Conservation (phyloP, 2,888 invertebrate species). For the Hyppa rectilinea region DNA sequence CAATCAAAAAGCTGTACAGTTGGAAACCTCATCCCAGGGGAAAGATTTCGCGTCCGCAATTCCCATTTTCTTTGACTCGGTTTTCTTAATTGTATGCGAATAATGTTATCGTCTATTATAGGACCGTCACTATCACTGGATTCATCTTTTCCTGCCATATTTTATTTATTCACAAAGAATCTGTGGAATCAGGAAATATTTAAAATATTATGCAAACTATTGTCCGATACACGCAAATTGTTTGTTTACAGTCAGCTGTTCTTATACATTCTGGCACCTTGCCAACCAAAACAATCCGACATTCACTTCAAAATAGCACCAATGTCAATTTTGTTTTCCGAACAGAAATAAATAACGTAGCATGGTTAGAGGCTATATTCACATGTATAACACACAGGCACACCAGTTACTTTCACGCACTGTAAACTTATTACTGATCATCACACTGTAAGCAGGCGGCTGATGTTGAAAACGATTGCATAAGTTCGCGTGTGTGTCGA, state of each 20-base stretch:
- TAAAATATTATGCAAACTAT: conserved; percentile 70
- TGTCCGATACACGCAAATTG: conserved; percentile 79
- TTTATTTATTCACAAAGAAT: conserved; percentile 68
- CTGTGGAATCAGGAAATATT: conserved; percentile 64
- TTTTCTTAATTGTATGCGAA: conserved; percentile 91
- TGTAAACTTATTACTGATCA: conserved; percentile 83
- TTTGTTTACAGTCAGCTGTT: conserved; percentile 90
- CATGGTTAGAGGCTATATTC: conserved; percentile 51
- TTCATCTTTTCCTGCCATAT: conserved; percentile 81
- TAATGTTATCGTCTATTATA: conserved; percentile 89
- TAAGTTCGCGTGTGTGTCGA: conserved; percentile 80
- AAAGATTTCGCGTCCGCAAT: conserved; percentile 91
- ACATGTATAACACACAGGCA: conserved; percentile 58
- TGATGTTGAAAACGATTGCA: conserved; percentile 83
- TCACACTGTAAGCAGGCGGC: conserved; percentile 76
- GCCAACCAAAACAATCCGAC: conserved; percentile 84
- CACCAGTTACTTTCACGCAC: conserved; percentile 78
- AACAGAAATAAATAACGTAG: conserved; percentile 75
- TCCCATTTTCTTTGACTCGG: conserved; percentile 92
- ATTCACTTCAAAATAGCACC: conserved; percentile 87
- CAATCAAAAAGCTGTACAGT: conserved; percentile 92
- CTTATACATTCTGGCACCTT: conserved; percentile 79
- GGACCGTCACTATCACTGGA: conserved; percentile 87
- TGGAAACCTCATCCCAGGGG: conserved; percentile 91
- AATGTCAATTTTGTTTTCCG: conserved; percentile 90